A percentile compares a stretch with the other conserved stretches of the same genome.
These are phyloP conservation scores for Bembecia ichneumoniformis DNA, from an alignment of 2,888 invertebrate genomes.

Conservation along the genomic window DNA sequence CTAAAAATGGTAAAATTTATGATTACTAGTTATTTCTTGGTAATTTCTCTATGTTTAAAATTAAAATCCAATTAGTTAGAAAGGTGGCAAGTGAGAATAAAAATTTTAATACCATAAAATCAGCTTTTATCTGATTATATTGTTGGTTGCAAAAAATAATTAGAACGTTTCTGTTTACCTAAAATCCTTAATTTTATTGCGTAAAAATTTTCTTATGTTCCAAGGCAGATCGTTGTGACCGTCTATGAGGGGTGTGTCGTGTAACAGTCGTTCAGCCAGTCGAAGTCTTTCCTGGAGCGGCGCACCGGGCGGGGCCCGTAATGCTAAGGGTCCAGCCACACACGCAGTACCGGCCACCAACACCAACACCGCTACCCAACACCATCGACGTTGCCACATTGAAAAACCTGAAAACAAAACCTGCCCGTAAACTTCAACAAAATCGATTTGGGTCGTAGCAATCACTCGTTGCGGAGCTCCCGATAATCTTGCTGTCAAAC, in stretches of 20 bases:
- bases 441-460: constrained; percentile 34
- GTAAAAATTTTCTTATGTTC: constrained; percentile 92
- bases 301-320: constrained; percentile 82
- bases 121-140: not conserved
- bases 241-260: constrained; percentile 85
- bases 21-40: too few relatives aligned
- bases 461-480: constrained; percentile 30
- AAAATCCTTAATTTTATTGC: constrained; percentile 89
- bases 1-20: too few relatives aligned
- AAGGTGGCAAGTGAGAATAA: too few relatives aligned
- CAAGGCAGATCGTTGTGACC: constrained; percentile 93
- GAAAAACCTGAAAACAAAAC: constrained; percentile 37
- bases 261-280: constrained; percentile 79
- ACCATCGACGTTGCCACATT: constrained; percentile 78
- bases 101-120: too few relatives aligned
- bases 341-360: constrained; percentile 85
- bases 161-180: constrained; percentile 52
- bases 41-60: too few relatives aligned
- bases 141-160: not conserved
- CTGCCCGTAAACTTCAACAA: constrained; percentile 13
- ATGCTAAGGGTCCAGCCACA: constrained; percentile 83
- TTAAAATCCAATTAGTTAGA: too few relatives aligned
- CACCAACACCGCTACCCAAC: constrained; percentile 81
- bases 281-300: constrained; percentile 83
- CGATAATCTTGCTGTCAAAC: constrained; percentile 56